These are phyloP conservation scores for Spilogale gracilis DNA, from an alignment of 2,113 vertebrate species.

Conservation along the genomic window DNA sequence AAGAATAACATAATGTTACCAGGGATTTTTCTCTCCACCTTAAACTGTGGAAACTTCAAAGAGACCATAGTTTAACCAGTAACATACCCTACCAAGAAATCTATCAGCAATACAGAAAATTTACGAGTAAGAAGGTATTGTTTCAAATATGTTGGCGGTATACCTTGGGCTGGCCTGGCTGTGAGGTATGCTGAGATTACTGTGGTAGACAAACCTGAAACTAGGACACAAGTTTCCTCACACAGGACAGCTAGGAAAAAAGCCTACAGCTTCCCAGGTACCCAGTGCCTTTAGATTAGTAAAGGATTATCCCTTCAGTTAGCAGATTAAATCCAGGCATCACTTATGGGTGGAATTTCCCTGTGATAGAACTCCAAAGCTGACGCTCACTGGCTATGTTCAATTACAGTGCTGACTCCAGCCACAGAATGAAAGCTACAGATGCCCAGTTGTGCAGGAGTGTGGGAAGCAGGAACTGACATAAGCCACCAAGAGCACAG, in stretches of 20 bases:
- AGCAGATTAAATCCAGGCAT: not conserved
- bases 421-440: not conserved
- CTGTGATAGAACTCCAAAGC: not conserved
- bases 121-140: not conserved
- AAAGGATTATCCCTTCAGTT: not conserved
- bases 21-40: not conserved
- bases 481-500: not conserved
- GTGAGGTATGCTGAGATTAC: not conserved
- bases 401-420: not conserved
- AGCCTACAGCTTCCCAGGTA: not conserved
- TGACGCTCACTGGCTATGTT: not conserved
- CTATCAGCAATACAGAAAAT: not conserved
- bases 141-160: not conserved
- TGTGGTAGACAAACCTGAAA: not conserved
- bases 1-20: not conserved
- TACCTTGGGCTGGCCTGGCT: not conserved
- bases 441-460: not conserved
- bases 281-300: not conserved
- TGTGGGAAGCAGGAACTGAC: not conserved
- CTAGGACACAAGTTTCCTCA: not conserved
- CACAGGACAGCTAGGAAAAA: not conserved
- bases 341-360: not conserved
- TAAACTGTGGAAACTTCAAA: not conserved
- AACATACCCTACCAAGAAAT: not conserved
- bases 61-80: not conserved